Evolutionary conservation across 2,797 vertebrate species (phyloP).

Genomic region (Lerista edwardsae): DNA sequence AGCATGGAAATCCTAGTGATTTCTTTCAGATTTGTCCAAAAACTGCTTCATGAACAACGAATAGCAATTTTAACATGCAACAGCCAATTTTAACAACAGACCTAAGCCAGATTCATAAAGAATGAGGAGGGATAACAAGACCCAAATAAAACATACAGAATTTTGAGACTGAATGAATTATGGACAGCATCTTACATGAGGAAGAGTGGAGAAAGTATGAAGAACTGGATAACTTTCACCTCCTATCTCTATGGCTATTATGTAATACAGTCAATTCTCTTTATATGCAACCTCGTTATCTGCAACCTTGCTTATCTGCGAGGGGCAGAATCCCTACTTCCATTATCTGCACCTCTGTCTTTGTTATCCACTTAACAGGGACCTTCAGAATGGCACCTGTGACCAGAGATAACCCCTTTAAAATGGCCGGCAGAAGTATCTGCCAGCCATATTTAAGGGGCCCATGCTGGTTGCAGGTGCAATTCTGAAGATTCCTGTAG

Average conservation of each 20-base stretch:
- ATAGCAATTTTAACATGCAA: neutral
- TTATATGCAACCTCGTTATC: no score
- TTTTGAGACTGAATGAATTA: neutral
- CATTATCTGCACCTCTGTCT: no score
- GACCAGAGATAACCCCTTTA: no score
- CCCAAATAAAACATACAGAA: slow-evolving; percentile 21
- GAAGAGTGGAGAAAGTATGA: neutral
- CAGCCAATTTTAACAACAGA: neutral
- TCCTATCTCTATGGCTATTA: neutral
- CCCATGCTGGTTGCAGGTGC: no score
- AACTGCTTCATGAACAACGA: neutral
- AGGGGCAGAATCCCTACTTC: no score
- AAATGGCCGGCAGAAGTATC: no score
- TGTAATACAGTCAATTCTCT: no score
- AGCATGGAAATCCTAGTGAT: neutral
- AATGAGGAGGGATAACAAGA: neutral
- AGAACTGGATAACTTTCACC: neutral
- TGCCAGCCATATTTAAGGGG: no score
- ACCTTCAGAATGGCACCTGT: no score
- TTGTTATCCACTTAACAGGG: no score
- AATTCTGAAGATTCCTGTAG: no score
- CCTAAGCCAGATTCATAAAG: neutral
- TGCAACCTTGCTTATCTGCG: no score
- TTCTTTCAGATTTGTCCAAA: neutral
- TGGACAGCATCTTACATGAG: neutral